Conservation (phyloP, 2,113 vertebrate species). For the Falcunculus frontatus region DNA sequence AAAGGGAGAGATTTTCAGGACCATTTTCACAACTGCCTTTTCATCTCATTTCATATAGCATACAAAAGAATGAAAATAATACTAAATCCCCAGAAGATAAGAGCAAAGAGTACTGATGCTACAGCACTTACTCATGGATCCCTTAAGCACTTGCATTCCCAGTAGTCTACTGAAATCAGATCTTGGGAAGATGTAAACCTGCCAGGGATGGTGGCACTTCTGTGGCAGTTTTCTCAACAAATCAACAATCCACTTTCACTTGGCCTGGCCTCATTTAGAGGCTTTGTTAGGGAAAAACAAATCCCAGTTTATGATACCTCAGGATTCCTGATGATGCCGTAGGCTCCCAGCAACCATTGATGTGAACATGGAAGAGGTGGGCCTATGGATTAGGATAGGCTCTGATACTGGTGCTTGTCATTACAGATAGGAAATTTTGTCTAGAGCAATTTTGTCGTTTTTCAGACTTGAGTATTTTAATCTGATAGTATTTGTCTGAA, state of each 20-base stretch:
- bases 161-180: not conserved
- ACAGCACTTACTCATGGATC: not conserved
- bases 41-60: not conserved
- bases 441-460: not conserved
- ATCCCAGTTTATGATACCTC: not conserved
- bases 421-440: fast-evolving
- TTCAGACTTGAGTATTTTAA: not conserved
- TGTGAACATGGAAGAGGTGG: not conserved
- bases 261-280: not conserved
- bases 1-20: not conserved
- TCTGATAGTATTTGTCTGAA: not conserved
- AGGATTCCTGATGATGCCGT: not conserved
- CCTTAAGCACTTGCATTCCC: not conserved
- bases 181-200: not conserved
- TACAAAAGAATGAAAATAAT: not conserved
- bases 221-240: not conserved
- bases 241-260: not conserved
- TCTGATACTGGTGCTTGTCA: not conserved
- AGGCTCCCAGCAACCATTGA: not conserved
- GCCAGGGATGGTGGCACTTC: not conserved
- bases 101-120: not conserved
- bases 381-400: not conserved
- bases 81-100: not conserved
- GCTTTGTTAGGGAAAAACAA: not conserved
- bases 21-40: not conserved